Evolutionary conservation across 2,797 vertebrate genomes (phyloP), one percentile per base, ranked within the genome.

Genomic region (Ataeniobius toweri): DNA sequence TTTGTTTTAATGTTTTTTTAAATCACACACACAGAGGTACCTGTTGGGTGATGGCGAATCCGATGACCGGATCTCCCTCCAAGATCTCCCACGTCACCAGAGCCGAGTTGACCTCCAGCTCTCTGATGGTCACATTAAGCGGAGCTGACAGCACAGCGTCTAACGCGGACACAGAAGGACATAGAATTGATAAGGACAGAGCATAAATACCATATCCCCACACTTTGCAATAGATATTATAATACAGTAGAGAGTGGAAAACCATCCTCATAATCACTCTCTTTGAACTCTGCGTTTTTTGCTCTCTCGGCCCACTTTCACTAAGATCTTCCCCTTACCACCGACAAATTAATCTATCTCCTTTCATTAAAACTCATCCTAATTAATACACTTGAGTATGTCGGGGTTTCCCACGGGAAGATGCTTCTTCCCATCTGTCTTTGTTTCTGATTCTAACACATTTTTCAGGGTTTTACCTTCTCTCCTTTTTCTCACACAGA

Each of bases 11-110:
- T 65, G 31, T 65, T 65, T 39, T 16, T 39, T 20, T 65, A 6
- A 65, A 41, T 10, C 9, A 8, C 75, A 72, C 61, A 48, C 46
- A n/a, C 7, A 74, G 3, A 28, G 7, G 36, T 85, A 99, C 98
- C 98, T 99, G 98, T 82, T 99, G 98, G 85, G 98, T 98, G 90
- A 99, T 96, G 71, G 97, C 97, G 83, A 98, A 99, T 85, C 98
- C 98, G 24, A 98, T 99, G 95, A 98, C 97, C 13, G 96, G 97
- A 85, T 99, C 98, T 1, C 98, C 97, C 82, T 99, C 98, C 82
- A 96, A 93, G 83, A 97, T 98, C 28, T 99, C 98, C 98, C 98
- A 99, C 74, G 97, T 97, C 90, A 99, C 98, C 83, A 98, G 92
- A 0, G 97, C 98, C 0, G 97, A 97, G 94, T 98, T 98, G 90